Evolutionary conservation across 2,888 invertebrate genomes (phyloP).

Genomic region (Drosophila paranaensis): DNA sequence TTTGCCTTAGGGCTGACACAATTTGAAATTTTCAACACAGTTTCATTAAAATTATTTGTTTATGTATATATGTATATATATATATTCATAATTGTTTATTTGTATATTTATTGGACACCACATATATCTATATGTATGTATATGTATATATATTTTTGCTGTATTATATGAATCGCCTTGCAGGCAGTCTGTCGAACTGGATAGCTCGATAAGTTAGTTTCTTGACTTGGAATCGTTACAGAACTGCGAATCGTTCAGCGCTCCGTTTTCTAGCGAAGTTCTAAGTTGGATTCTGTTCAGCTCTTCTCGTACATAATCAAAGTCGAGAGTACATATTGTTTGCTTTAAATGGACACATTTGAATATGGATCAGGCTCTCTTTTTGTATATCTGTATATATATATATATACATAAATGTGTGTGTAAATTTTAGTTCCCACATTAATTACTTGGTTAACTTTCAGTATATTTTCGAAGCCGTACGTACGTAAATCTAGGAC

Average conservation of each 20-base stretch:
- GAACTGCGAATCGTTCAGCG: conserved; percentile 24
- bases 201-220: conserved; percentile 4
- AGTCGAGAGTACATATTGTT: conserved; percentile 27
- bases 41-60: conserved; percentile 39
- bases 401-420: conserved; percentile 18
- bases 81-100: conserved; percentile 30
- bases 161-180: conserved; percentile 35
- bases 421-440: conserved; percentile 48
- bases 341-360: conserved; percentile 71
- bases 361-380: conserved; percentile 75
- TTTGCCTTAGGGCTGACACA: conserved; percentile 63
- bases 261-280: conserved; percentile 24
- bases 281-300: conserved; percentile 24
- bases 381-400: conserved; percentile 37
- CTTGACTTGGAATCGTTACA: conserved; percentile 14
- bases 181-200: conserved; percentile 15
- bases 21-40: conserved; percentile 82
- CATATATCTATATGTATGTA: conserved; percentile 26
- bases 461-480: conserved; percentile 22
- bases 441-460: conserved; percentile 32
- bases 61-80: conserved; percentile 20
- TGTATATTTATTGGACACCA: conserved; percentile 56
- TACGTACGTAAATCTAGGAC: conserved; percentile 11
- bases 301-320: conserved; percentile 39
- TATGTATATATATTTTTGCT: conserved; percentile 13